Conservation (phyloP, 2,888 invertebrate species). For the Abscondita cerata region DNA sequence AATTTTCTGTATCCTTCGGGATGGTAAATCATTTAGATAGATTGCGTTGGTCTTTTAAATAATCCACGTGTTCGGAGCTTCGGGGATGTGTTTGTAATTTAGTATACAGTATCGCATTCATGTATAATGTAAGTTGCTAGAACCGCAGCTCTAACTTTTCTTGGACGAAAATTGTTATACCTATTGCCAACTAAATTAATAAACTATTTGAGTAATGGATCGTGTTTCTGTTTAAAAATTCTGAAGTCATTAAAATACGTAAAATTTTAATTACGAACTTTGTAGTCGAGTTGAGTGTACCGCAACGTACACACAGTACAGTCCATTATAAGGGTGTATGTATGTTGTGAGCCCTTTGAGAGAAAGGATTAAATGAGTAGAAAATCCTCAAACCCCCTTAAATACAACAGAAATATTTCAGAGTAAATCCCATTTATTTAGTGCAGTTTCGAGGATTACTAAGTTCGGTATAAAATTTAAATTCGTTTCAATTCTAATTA, state of each 20-base stretch:
- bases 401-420: slow-evolving; percentile 32
- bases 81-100: slow-evolving; percentile 16
- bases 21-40: slow-evolving; percentile 17
- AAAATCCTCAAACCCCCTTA: slow-evolving; percentile 22
- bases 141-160: slow-evolving; percentile 6
- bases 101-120: slow-evolving; percentile 14
- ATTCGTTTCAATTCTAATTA: slow-evolving; percentile 4
- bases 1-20: slow-evolving; percentile 14
- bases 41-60: slow-evolving; percentile 16
- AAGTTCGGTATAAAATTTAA: slow-evolving; percentile 11
- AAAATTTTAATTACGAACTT: slow-evolving; percentile 14
- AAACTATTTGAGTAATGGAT: no score
- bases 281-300: not conserved
- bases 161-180: no score
- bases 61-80: slow-evolving; percentile 20
- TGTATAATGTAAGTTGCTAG: slow-evolving; percentile 16
- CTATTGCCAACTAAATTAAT: no score
- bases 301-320: slow-evolving; percentile 13
- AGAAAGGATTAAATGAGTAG: slow-evolving; percentile 24
- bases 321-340: slow-evolving; percentile 19
- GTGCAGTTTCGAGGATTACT: slow-evolving; percentile 28
- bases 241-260: slow-evolving; percentile 16
- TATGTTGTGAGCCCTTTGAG: slow-evolving; percentile 20
- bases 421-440: slow-evolving; percentile 31
- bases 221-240: slow-evolving; percentile 12